Evolutionary conservation across 2,888 invertebrate genomes (phyloP).

Genomic region (Crocallis elinguaria): DNA sequence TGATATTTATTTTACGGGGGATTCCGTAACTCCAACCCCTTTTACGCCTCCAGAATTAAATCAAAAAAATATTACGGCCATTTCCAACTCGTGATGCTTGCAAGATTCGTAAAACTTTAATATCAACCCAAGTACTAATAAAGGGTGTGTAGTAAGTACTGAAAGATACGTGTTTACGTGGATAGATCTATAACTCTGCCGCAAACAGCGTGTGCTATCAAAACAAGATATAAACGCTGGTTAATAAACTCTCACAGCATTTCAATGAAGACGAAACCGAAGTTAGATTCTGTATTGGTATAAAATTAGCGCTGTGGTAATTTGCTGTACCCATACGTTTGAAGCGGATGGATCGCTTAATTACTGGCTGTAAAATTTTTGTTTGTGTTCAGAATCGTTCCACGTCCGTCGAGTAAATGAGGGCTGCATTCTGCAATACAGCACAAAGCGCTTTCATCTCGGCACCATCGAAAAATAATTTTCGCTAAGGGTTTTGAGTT

Average conservation of each 20-base stretch:
- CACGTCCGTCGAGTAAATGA: constrained; percentile 54
- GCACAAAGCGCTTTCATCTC: constrained; percentile 52
- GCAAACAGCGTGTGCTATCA: constrained; percentile 45
- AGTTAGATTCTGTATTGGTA: constrained; percentile 40
- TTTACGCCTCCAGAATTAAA: constrained; percentile 44
- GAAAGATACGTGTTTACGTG: constrained; percentile 36
- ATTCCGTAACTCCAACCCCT: constrained; percentile 20
- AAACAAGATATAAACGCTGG: constrained; percentile 45
- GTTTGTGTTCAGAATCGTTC: constrained; percentile 59
- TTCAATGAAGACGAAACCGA: constrained; percentile 55
- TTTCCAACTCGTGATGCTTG: constrained; percentile 27
- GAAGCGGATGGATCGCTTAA: constrained; percentile 49
- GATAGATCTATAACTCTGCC: constrained; percentile 42
- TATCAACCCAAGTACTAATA: constrained; percentile 38
- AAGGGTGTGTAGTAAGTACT: constrained; percentile 24
- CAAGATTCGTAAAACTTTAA: constrained; percentile 49
- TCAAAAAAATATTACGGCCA: constrained; percentile 42
- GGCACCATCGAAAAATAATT: constrained; percentile 44
- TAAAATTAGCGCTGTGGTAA: constrained; percentile 50
- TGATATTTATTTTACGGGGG: constrained; percentile 24
- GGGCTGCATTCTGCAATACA: constrained; percentile 47
- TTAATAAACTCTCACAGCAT: constrained; percentile 44
- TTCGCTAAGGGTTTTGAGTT: constrained; percentile 47
- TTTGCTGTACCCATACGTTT: constrained; percentile 45
- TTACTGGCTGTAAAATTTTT: constrained; percentile 62